Evolutionary conservation across 1,140 invertebrate species (phyloP), one percentile per base, ranked within the genome.

Genomic region (Neodiprion virginianus): DNA sequence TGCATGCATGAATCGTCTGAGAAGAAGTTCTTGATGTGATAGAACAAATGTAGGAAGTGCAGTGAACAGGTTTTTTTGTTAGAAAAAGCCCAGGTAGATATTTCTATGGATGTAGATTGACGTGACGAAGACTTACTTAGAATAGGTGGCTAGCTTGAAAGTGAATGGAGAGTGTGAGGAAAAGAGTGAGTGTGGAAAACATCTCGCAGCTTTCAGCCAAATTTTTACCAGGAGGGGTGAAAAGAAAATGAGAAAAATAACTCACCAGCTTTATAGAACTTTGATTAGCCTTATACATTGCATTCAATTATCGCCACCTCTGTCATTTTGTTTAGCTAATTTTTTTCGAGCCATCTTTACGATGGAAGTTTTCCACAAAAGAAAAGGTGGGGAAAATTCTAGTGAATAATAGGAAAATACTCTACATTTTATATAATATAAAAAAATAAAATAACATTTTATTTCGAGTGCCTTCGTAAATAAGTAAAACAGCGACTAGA

Each of bases 1-100:
- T 75, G 53, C 78, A 79, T 77, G 67, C 70, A 77, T 65, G 72
- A 48, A 49, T 65, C 48, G 48, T 17, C 1, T 69, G 67, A 81
- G 17, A 65, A 76, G 72, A 40, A 74, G 66, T 77, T 80, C 80
- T 77, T 76, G 49, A 73, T 61, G 49, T 66, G 77, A 79, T 77
- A 7, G 53, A 61, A 61, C 28, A 61, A 17, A 12, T 61, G 53
- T 40, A 2, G 28, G 28, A 61, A 61, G 4, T 61, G 11, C 53
- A 17, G 53, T 61, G n/a, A 61, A 61, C 5, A 61, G n/a, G 53
- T 61, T 61, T 61, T 61, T 61, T 40, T 21, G 17, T 40, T 40
- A 40, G 28, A 3, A 40, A 40, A 40, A 40, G 28, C 28, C 28
- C 5, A 61, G 53, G n/a, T 5, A 61, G 53, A 8, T 40, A 5